These are phyloP conservation scores for Callipepla californica DNA, from an alignment of 2,113 vertebrate genomes.

Conservation along the genomic window DNA sequence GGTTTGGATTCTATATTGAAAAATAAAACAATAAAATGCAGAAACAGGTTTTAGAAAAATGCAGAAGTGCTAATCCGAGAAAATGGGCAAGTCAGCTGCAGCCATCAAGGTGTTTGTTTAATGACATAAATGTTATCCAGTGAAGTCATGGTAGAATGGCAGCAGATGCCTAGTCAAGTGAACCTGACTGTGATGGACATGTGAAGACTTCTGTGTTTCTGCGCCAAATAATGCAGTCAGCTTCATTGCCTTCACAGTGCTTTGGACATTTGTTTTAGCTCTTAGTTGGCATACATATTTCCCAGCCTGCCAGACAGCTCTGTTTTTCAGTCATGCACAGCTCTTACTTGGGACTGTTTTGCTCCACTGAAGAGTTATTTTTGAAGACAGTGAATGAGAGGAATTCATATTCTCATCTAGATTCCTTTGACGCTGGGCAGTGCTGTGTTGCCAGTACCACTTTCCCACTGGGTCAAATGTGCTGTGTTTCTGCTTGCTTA, in stretches of 20 bases:
- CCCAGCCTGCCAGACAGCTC: neutral
- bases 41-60: neutral
- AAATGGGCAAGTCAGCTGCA: too few relatives aligned
- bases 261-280: accelerated
- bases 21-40: neutral
- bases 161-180: neutral
- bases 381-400: neutral
- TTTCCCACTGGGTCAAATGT: neutral
- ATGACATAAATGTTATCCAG: neutral
- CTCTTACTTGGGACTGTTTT: neutral
- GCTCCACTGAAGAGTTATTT: neutral
- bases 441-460: neutral
- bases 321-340: neutral
- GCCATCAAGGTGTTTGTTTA: neutral
- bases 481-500: neutral
- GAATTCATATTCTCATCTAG: neutral
- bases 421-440: neutral
- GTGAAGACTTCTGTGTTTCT: neutral
- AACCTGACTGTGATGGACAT: neutral
- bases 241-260: neutral
- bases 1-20: neutral
- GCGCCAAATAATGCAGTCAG: neutral
- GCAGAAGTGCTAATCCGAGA: accelerated
- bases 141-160: neutral
- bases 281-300: neutral